Percentiles rank a stretch among this genome's conserved stretches.
phyloP scores from a whole-genome alignment of 2,113 vertebrate species.

The Trachemys scripta region DNA sequence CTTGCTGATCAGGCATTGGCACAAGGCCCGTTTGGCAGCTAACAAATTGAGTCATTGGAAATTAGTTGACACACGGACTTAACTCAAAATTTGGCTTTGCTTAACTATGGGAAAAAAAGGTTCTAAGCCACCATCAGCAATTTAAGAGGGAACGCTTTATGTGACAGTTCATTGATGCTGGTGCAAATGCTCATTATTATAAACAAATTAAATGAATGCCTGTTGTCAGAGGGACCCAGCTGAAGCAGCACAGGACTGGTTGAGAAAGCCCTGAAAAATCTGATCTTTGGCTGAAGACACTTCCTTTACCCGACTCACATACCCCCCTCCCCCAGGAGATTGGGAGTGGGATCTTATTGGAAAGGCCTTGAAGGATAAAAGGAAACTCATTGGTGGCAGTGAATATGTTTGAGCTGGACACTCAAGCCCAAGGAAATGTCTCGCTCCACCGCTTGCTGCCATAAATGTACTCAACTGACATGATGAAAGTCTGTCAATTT shows the following conservation, averaged over 20 bases:
- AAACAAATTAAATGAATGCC: slow-evolving; percentile 70
- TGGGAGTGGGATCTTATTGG: not conserved
- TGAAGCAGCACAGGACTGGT: slow-evolving; percentile 34
- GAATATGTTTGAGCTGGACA: not conserved
- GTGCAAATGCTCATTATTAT: slow-evolving; percentile 64
- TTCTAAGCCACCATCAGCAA: slow-evolving; percentile 9
- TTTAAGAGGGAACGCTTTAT: slow-evolving; percentile 64
- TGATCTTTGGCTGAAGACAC: not conserved
- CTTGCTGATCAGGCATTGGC: slow-evolving; percentile 66
- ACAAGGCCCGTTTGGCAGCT: slow-evolving; percentile 68
- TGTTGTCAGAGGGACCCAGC: slow-evolving; percentile 54
- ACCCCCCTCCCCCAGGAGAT: too few species aligned
- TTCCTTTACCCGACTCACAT: not conserved
- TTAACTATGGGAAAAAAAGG: slow-evolving; percentile 14
- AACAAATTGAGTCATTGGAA: slow-evolving; percentile 72
- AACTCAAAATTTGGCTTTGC: slow-evolving; percentile 74
- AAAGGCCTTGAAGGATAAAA: not conserved
- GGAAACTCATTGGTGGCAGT: not conserved
- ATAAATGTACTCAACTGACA: not conserved
- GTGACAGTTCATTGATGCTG: slow-evolving; percentile 49
- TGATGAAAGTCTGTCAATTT: not conserved
- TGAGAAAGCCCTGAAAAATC: slow-evolving; percentile 11
- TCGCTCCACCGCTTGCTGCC: not conserved
- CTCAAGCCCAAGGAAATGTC: not conserved
- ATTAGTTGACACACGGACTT: slow-evolving; percentile 76